These are phyloP conservation scores for Drosophila neonasuta DNA, from an alignment of 2,888 invertebrate genomes.

Conservation along the genomic window DNA sequence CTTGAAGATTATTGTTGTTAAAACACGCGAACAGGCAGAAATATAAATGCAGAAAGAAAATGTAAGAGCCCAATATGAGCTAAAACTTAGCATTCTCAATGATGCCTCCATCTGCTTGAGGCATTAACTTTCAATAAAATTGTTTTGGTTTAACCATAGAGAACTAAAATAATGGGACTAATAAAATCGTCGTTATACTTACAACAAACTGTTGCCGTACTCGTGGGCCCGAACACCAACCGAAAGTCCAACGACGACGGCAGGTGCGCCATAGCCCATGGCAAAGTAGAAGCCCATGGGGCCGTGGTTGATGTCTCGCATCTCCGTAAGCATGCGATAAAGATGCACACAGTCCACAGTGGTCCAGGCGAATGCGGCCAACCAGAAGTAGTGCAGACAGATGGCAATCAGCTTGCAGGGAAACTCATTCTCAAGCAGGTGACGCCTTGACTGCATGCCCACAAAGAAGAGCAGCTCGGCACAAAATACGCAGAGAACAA, in stretches of 20 bases:
- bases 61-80: too few species aligned
- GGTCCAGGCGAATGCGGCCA: constrained; percentile 95
- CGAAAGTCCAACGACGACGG: constrained; percentile 93
- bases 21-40: too few species aligned
- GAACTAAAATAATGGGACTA: too few species aligned
- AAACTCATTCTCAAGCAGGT: constrained; percentile 93
- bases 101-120: too few species aligned
- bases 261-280: constrained; percentile 95
- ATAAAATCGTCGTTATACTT: constrained; percentile 83
- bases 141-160: too few species aligned
- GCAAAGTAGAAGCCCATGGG: constrained; percentile 96
- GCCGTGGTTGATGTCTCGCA: constrained; percentile 97
- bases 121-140: too few species aligned
- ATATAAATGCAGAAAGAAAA: too few species aligned
- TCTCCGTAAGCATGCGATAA: constrained; percentile 96
- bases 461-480: constrained; percentile 93
- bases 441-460: constrained; percentile 91
- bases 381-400: constrained; percentile 95
- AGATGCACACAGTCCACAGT: constrained; percentile 96
- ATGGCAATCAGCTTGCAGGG: constrained; percentile 95
- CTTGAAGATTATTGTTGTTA: too few species aligned
- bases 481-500: constrained; percentile 94
- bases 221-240: constrained; percentile 96
- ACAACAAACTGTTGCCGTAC: constrained; percentile 97
- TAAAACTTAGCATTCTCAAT: too few species aligned